These are phyloP conservation scores for Ridgeia piscesae DNA, from an alignment of 1,140 invertebrate species.

Conservation along the genomic window DNA sequence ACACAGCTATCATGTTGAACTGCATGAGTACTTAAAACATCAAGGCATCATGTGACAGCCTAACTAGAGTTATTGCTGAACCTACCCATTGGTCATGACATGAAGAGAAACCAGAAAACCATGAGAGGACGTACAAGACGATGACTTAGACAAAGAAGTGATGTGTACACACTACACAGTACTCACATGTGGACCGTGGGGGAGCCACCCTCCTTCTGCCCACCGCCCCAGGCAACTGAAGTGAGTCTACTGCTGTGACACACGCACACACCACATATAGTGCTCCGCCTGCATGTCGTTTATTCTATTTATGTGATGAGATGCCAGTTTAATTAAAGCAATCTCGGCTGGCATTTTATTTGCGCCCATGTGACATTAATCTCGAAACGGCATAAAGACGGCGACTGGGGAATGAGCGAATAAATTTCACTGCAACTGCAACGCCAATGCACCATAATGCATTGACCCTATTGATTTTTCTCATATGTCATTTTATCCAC, in stretches of 20 bases:
- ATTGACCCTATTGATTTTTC: conserved; percentile 6
- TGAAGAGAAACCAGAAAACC: neutral
- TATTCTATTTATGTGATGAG: conserved; percentile 6
- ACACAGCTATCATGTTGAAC: neutral
- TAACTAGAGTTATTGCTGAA: neutral
- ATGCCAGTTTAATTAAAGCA: conserved; percentile 1
- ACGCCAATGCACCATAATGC: neutral
- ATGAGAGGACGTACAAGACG: neutral
- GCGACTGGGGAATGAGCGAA: neutral
- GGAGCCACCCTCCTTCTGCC: neutral
- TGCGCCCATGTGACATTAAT: neutral
- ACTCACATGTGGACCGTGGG: neutral
- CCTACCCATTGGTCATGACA: neutral
- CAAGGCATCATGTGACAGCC: neutral
- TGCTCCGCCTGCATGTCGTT: neutral
- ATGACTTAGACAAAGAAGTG: neutral
- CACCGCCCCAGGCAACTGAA: neutral
- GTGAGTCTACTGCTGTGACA: neutral
- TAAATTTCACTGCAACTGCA: neutral
- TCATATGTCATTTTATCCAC: neutral
- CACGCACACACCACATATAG: neutral
- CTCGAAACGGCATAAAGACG: neutral
- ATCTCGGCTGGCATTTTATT: neutral
- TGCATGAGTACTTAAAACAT: neutral
- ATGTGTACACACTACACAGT: no score